Evolutionary conservation across 2,888 invertebrate genomes (phyloP).

Genomic region (Aelia acuminata): DNA sequence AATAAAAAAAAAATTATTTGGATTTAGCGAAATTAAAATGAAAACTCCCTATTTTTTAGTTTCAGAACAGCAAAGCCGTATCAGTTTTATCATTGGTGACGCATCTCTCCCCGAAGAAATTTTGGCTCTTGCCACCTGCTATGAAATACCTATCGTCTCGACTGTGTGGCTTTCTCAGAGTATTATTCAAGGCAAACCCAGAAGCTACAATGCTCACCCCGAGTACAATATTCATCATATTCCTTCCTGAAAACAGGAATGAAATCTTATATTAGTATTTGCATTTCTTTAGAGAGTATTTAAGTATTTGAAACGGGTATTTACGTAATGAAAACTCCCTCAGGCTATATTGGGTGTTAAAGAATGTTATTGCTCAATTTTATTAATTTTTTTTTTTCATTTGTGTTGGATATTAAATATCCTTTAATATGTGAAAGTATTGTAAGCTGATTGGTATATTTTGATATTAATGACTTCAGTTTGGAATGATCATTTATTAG

Average conservation of each 20-base stretch:
- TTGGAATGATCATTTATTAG: background rate
- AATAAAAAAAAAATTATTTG: too few relatives aligned
- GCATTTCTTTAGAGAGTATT: background rate
- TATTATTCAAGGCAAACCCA: conserved; percentile 53
- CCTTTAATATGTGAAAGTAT: background rate
- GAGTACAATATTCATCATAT: conserved; percentile 14
- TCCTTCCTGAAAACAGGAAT: background rate
- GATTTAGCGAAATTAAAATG: background rate
- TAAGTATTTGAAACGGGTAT: conserved; percentile 29
- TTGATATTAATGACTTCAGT: background rate
- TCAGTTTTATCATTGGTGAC: conserved; percentile 55
- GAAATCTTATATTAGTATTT: background rate
- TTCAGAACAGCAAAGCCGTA: conserved; percentile 16
- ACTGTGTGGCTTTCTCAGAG: conserved; percentile 21
- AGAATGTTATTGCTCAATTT: background rate
- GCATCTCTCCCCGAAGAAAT: background rate
- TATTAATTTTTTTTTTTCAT: background rate
- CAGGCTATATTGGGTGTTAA: background rate
- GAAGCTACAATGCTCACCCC: background rate
- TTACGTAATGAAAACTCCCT: background rate
- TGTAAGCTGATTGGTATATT: background rate
- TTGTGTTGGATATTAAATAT: conserved; percentile 13
- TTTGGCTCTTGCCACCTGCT: background rate
- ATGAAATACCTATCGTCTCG: conserved; percentile 46
- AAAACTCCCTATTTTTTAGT: background rate